Evolutionary conservation across 2,797 vertebrate genomes (phyloP).

Genomic region (Anguilla anguilla): DNA sequence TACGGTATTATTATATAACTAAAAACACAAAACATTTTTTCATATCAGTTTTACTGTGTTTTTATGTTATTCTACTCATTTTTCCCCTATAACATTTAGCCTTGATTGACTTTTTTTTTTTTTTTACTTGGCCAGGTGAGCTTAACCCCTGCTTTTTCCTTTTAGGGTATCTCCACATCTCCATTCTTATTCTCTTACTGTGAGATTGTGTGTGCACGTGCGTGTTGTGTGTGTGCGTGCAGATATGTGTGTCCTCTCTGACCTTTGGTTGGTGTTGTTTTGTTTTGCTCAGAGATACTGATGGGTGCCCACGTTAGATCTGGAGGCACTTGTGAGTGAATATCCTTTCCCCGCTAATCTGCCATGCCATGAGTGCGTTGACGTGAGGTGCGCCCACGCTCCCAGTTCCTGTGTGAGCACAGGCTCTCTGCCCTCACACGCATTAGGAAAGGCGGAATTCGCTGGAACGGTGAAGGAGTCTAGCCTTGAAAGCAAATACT

Average conservation of each 20-base stretch:
- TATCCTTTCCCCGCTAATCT: neutral
- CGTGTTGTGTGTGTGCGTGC: neutral
- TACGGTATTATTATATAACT: neutral
- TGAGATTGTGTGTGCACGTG: slow-evolving; percentile 38
- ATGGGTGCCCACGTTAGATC: slow-evolving; percentile 23
- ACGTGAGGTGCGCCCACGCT: neutral
- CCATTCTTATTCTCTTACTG: slow-evolving; percentile 47
- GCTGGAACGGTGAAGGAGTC: neutral
- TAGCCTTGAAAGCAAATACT: neutral
- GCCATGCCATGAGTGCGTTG: neutral
- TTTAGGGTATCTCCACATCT: slow-evolving; percentile 44
- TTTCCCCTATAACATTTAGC: neutral
- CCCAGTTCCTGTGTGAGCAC: slow-evolving; percentile 11
- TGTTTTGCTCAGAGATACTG: slow-evolving; percentile 17
- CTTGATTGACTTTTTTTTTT: neutral
- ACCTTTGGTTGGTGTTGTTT: neutral
- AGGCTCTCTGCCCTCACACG: neutral
- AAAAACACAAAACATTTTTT: neutral
- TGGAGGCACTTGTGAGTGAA: neutral
- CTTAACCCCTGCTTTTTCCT: slow-evolving; percentile 37
- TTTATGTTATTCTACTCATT: neutral
- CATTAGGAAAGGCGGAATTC: neutral
- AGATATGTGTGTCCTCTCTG: neutral
- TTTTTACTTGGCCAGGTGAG: slow-evolving; percentile 3
- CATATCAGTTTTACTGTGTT: neutral